A percentile compares a stretch with the other conserved stretches of the same genome.
Evolutionary conservation across 2,113 vertebrate species (phyloP).

Genomic region (Brachyistius frenatus): DNA sequence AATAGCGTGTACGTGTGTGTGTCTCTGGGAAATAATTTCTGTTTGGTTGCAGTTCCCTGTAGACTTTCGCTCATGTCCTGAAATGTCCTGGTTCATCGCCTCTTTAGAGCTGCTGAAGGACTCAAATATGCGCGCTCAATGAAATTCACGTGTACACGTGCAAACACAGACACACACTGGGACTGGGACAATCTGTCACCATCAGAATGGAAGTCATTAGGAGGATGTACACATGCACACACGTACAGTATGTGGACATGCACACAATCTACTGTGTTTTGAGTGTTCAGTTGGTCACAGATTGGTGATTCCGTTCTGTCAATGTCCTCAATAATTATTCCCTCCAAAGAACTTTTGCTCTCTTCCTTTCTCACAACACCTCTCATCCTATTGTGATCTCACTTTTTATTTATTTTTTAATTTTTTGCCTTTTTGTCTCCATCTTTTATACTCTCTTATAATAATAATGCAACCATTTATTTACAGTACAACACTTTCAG

Average conservation of each 20-base stretch:
- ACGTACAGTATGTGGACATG: background rate
- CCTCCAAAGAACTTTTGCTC: constrained; percentile 22
- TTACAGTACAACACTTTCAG: background rate
- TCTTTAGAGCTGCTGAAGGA: constrained; percentile 35
- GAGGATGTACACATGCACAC: constrained; percentile 3
- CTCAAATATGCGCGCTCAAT: constrained; percentile 22
- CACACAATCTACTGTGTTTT: background rate
- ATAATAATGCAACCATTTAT: constrained; percentile 19
- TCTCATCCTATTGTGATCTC: constrained; percentile 19
- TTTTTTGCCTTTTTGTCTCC: background rate
- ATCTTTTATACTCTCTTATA: constrained; percentile 5
- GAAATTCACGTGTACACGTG: constrained; percentile 18
- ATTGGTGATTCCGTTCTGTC: constrained; percentile 25
- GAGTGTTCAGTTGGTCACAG: constrained; percentile 47
- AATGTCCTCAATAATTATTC: constrained; percentile 51
- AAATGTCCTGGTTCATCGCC: constrained; percentile 50
- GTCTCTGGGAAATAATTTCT: background rate
- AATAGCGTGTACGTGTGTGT: background rate
- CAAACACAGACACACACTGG: constrained; percentile 10
- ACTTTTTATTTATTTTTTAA: background rate
- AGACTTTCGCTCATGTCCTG: constrained; percentile 35
- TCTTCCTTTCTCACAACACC: constrained; percentile 1
- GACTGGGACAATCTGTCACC: constrained; percentile 52
- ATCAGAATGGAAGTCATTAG: constrained; percentile 33
- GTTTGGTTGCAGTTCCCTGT: constrained; percentile 34